Evolutionary conservation across 2,888 invertebrate species (phyloP).

Genomic region (Hipparchia semele): DNA sequence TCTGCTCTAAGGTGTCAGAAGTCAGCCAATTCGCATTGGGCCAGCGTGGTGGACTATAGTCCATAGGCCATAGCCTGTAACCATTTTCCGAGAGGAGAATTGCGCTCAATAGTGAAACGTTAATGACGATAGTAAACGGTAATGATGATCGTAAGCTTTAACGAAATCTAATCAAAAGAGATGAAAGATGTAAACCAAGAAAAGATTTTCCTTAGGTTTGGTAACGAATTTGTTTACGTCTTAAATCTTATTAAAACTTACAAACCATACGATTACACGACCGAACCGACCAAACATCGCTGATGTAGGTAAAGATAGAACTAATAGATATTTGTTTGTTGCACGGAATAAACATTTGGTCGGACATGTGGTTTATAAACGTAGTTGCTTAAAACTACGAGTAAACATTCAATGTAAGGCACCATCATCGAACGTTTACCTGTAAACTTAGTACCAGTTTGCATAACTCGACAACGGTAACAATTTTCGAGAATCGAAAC

Average conservation of each 20-base stretch:
- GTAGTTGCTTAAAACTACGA: slow-evolving; percentile 36
- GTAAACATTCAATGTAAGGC: slow-evolving; percentile 50
- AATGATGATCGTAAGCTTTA: too few relatives aligned
- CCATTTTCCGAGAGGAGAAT: too few relatives aligned
- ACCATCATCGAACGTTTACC: slow-evolving; percentile 32
- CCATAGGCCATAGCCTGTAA: too few relatives aligned
- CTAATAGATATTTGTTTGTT: slow-evolving; percentile 29
- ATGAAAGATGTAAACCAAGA: background rate
- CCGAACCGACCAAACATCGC: background rate
- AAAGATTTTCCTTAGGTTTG: background rate
- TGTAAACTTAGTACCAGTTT: background rate
- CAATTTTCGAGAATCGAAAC: too few relatives aligned
- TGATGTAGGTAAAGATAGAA: slow-evolving; percentile 30
- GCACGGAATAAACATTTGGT: slow-evolving; percentile 33
- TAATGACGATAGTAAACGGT: too few relatives aligned
- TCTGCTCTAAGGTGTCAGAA: too few relatives aligned
- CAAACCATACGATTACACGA: background rate
- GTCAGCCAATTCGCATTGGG: too few relatives aligned
- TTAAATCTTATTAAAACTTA: background rate
- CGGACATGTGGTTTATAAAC: slow-evolving; percentile 51
- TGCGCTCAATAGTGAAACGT: too few relatives aligned
- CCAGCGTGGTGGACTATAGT: too few relatives aligned
- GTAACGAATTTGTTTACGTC: slow-evolving; percentile 3
- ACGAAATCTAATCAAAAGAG: background rate
- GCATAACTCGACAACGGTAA: too few relatives aligned